These are phyloP conservation scores for Eurystomus gularis DNA, from an alignment of 2,113 vertebrate genomes.

Conservation along the genomic window DNA sequence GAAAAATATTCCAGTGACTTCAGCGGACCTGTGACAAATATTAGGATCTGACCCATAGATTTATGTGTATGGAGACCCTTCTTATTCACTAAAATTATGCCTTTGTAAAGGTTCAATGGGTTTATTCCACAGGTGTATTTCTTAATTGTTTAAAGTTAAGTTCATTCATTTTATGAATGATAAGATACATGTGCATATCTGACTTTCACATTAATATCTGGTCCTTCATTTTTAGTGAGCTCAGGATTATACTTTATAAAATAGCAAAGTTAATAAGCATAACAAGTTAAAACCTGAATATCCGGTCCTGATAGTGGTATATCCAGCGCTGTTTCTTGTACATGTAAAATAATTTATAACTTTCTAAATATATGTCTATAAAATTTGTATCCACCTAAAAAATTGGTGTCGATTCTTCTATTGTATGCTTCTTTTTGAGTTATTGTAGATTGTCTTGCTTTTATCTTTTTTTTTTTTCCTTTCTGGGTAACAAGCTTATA, in stretches of 20 bases:
- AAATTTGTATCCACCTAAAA: neutral
- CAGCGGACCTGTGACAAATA: neutral
- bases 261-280: neutral
- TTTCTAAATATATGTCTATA: neutral
- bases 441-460: neutral
- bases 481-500: neutral
- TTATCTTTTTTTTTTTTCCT: neutral
- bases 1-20: neutral
- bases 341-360: neutral
- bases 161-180: neutral
- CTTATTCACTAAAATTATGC: neutral
- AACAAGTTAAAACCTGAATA: neutral
- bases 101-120: neutral
- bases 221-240: neutral
- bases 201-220: neutral
- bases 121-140: neutral
- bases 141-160: neutral
- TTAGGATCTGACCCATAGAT: neutral
- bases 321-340: neutral
- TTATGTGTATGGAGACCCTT: neutral
- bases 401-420: neutral
- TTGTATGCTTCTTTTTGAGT: neutral
- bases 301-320: neutral
- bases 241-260: neutral
- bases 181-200: neutral